These are phyloP conservation scores for Tiliacea citrago DNA, from an alignment of 2,888 invertebrate genomes.

Conservation along the genomic window DNA sequence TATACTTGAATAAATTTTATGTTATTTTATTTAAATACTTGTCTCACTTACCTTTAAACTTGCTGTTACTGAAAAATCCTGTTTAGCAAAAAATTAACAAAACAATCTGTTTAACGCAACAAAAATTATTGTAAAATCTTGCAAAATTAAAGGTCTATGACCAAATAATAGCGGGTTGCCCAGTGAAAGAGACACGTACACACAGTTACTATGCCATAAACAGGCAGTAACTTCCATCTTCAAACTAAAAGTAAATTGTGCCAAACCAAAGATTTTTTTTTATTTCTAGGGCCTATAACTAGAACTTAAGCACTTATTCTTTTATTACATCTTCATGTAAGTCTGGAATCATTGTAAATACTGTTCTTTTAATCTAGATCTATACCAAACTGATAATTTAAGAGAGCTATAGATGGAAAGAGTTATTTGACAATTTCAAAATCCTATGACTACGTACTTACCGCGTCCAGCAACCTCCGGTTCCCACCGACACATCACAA, in stretches of 20 bases:
- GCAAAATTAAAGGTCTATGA: not conserved
- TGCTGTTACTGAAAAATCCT: not conserved
- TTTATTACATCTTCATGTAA: not conserved
- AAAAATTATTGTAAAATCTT: not conserved
- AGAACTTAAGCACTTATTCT: not conserved
- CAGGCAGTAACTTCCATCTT: too few species aligned
- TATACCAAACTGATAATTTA: not conserved
- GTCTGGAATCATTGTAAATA: not conserved
- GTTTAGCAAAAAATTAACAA: not conserved
- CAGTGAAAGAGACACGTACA: not conserved
- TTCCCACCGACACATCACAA: conserved; percentile 16
- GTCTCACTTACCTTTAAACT: conserved; percentile 2
- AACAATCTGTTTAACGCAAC: not conserved
- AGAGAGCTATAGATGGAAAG: not conserved
- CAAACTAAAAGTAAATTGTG: not conserved
- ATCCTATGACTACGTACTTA: conserved; percentile 64
- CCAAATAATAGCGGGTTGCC: not conserved
- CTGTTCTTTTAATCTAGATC: not conserved
- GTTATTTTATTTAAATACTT: too few species aligned
- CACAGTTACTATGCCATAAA: not conserved
- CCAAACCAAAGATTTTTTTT: not conserved
- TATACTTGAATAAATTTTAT: too few species aligned
- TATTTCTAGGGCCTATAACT: not conserved
- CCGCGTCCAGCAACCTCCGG: conserved; percentile 42
- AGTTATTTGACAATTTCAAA: conserved; percentile 37